Evolutionary conservation across 2,888 invertebrate species (phyloP).

Genomic region (Oscheius sp.): DNA sequence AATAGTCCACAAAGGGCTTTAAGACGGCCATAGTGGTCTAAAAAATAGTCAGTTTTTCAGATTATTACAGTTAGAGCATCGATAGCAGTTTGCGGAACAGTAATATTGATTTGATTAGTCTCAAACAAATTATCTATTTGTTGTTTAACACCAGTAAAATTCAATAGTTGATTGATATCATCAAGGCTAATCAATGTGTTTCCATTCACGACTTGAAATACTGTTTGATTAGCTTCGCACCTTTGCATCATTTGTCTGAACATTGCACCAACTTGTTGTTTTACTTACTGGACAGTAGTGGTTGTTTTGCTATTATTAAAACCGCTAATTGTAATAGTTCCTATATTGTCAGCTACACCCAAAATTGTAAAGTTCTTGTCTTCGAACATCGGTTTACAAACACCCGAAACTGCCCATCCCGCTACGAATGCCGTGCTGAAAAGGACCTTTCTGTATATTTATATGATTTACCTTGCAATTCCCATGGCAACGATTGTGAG

Average conservation of each 20-base stretch:
- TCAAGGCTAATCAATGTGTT: neutral
- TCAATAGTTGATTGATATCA: conserved; percentile 19
- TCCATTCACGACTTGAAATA: conserved; percentile 26
- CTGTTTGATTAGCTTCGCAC: conserved; percentile 2
- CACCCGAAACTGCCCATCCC: conserved; percentile 48
- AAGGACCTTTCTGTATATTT: neutral
- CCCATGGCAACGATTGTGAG: conserved; percentile 35
- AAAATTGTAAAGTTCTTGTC: conserved; percentile 35
- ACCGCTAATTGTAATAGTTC: conserved; percentile 21
- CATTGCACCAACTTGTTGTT: neutral
- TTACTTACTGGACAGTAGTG: conserved; percentile 34
- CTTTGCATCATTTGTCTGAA: conserved; percentile 5
- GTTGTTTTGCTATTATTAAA: conserved; percentile 15
- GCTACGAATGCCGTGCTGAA: conserved; percentile 37
- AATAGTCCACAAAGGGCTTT: too few species aligned
- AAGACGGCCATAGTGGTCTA: too few species aligned
- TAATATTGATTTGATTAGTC: neutral
- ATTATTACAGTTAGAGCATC: neutral
- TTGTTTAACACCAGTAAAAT: conserved; percentile 19
- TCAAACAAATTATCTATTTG: conserved; percentile 23
- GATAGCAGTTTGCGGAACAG: neutral
- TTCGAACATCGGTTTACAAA: conserved; percentile 46
- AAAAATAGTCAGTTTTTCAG: neutral
- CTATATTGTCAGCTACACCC: conserved; percentile 34
- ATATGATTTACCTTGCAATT: conserved; percentile 19